These are phyloP conservation scores for Leucophora obtusa DNA, from an alignment of 2,888 invertebrate species.

Conservation along the genomic window DNA sequence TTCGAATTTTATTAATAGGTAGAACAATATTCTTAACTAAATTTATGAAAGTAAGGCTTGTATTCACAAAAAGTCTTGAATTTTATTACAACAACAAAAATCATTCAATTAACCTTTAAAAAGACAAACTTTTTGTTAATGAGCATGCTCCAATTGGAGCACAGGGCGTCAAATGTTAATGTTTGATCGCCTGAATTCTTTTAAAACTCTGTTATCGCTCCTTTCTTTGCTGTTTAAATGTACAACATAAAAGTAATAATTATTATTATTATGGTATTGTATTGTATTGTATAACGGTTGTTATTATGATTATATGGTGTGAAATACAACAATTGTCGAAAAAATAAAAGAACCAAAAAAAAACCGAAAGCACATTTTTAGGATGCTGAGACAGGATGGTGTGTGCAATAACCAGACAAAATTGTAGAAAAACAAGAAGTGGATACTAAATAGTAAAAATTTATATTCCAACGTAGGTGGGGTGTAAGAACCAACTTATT, in stretches of 20 bases:
- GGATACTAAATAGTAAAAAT: slow-evolving; percentile 34
- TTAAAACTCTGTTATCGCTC: not conserved
- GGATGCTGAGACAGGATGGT: not conserved
- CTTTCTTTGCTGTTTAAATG: slow-evolving; percentile 48
- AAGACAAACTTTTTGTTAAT: too few relatives aligned
- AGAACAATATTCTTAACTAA: too few relatives aligned
- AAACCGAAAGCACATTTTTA: slow-evolving; percentile 22
- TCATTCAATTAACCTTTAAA: too few relatives aligned
- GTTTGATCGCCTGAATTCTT: not conserved
- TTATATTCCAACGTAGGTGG: slow-evolving; percentile 52
- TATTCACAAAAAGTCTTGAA: too few relatives aligned
- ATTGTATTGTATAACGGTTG: slow-evolving; percentile 38
- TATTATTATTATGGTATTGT: slow-evolving; percentile 61
- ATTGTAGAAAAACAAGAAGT: not conserved
- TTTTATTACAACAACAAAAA: too few relatives aligned
- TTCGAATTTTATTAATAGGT: too few relatives aligned
- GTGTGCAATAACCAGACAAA: slow-evolving; percentile 18
- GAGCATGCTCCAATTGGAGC: too few relatives aligned
- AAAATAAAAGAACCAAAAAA: slow-evolving; percentile 39
- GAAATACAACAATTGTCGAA: slow-evolving; percentile 61
- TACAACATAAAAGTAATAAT: slow-evolving; percentile 64
- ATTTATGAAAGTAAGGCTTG: too few relatives aligned
- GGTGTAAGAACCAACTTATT: slow-evolving; percentile 67
- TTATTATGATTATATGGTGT: slow-evolving; percentile 57
- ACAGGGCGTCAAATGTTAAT: too few relatives aligned